These are phyloP conservation scores for Eupithecia dodoneata DNA, from an alignment of 2,888 invertebrate genomes.

Conservation along the genomic window DNA sequence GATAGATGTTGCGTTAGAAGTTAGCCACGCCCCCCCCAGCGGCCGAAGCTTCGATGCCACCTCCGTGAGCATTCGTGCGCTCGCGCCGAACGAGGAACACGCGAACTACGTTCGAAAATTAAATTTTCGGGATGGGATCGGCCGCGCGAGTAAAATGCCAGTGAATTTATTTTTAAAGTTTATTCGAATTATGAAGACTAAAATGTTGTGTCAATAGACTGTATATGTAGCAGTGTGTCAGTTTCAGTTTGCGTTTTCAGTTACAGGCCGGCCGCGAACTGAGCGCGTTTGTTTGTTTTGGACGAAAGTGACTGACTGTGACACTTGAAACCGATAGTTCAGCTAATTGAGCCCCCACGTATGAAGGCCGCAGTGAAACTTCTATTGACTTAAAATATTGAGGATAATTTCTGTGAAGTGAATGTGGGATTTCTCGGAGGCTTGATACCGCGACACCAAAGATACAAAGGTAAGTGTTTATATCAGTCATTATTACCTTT, in stretches of 20 bases:
- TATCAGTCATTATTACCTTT: background rate
- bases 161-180: slow-evolving; percentile 49
- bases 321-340: slow-evolving; percentile 74
- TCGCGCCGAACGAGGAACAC: slow-evolving; percentile 75
- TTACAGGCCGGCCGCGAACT: slow-evolving; percentile 66
- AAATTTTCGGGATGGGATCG: slow-evolving; percentile 65
- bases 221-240: slow-evolving; percentile 57
- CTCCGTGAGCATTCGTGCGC: slow-evolving; percentile 81
- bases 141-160: slow-evolving; percentile 63
- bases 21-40: slow-evolving; percentile 73
- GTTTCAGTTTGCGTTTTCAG: slow-evolving; percentile 76
- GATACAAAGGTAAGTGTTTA: slow-evolving; percentile 72
- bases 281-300: slow-evolving; percentile 64
- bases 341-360: slow-evolving; percentile 62
- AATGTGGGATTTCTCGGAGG: slow-evolving; percentile 70
- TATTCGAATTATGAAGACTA: slow-evolving; percentile 38
- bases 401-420: slow-evolving; percentile 68
- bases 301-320: slow-evolving; percentile 78
- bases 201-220: slow-evolving; percentile 54
- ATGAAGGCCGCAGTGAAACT: slow-evolving; percentile 63
- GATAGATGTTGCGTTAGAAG: slow-evolving; percentile 81
- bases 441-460: slow-evolving; percentile 68
- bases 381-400: slow-evolving; percentile 60
- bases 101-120: slow-evolving; percentile 61
- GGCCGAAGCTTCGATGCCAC: slow-evolving; percentile 73